These are phyloP conservation scores for Hyposoter dolosus DNA, from an alignment of 2,888 invertebrate species.

Conservation along the genomic window DNA sequence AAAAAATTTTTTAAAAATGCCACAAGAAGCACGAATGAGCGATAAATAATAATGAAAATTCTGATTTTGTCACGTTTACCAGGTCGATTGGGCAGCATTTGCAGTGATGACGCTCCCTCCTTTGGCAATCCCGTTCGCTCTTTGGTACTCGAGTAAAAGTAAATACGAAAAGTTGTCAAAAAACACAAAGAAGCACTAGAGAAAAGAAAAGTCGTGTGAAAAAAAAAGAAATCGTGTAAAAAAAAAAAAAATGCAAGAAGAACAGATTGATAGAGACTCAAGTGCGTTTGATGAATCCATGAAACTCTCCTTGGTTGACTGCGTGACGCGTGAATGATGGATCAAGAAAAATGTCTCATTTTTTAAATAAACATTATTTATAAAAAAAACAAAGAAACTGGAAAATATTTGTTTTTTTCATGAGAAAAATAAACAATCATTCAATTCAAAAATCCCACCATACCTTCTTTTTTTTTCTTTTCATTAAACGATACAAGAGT, in stretches of 20 bases:
- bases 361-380: conserved; percentile 81
- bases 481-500: conserved; percentile 68
- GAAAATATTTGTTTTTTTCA: conserved; percentile 3
- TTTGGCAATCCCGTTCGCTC: conserved; percentile 95
- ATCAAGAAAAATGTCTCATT: conserved; percentile 73
- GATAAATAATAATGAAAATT: conserved; percentile 21
- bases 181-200: conserved; percentile 88
- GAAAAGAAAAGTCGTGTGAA: conserved; percentile 14
- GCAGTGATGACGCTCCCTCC: conserved; percentile 98
- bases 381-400: conserved; percentile 70
- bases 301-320: conserved; percentile 74
- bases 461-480: conserved; percentile 45
- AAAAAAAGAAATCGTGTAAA: conserved; percentile 38
- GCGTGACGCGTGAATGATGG: conserved; percentile 78
- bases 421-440: neutral
- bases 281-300: conserved; percentile 68
- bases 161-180: conserved; percentile 95
- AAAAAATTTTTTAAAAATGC: too few species aligned
- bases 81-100: conserved; percentile 98
- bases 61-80: conserved; percentile 47
- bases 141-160: conserved; percentile 98
- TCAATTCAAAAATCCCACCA: neutral
- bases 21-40: neutral
- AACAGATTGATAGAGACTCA: conserved; percentile 62
- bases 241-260: conserved; percentile 35